Evolutionary conservation across 1,140 invertebrate genomes (phyloP), one percentile per base, ranked within the genome.

Genomic region (Phymastichus coffea): DNA sequence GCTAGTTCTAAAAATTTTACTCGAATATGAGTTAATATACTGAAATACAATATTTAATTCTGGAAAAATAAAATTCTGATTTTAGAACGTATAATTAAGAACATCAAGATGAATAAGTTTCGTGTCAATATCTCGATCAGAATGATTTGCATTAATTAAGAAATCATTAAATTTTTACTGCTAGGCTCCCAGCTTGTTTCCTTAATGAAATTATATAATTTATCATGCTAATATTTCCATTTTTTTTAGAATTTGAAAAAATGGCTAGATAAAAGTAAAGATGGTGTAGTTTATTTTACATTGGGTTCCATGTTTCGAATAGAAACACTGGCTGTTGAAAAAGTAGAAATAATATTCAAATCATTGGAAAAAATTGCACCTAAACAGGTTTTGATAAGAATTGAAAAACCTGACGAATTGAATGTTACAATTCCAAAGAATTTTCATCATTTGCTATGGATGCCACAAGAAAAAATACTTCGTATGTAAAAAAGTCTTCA

Each of bases 201-300:
- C n/a, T n/a, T n/a, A n/a, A n/a, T n/a, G n/a, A n/a, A n/a, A n/a
- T n/a, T n/a, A n/a, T n/a, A n/a, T n/a, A n/a, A n/a, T n/a, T n/a
- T n/a, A n/a, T n/a, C n/a, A n/a, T n/a, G n/a, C n/a, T n/a, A n/a
- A n/a, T n/a, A n/a, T n/a, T n/a, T n/a, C n/a, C n/a, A n/a, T n/a
- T n/a, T n/a, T n/a, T n/a, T 74, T 79, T 76, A 88, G 85, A 83
- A 86, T 33, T 65, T 90, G 9, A 81, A 86, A 61, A 83, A 84
- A 47, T 85, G 85, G 69, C 70, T 88, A 12, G 85, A 88, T 56
- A 84, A 83, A 61, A 83, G 87, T 23, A 78, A 83, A 63, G 72
- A 87, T 64, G 88, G 88, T 3, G 84, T 89, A 9, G 82, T 91
- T 28, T 86, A 87, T 61, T 87, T 91, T 57, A 87, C 84, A 63